These are phyloP conservation scores for Chondrosia reniformis DNA, from an alignment of 37 sponge, comb jelly and placozoan species.

Conservation along the genomic window DNA sequence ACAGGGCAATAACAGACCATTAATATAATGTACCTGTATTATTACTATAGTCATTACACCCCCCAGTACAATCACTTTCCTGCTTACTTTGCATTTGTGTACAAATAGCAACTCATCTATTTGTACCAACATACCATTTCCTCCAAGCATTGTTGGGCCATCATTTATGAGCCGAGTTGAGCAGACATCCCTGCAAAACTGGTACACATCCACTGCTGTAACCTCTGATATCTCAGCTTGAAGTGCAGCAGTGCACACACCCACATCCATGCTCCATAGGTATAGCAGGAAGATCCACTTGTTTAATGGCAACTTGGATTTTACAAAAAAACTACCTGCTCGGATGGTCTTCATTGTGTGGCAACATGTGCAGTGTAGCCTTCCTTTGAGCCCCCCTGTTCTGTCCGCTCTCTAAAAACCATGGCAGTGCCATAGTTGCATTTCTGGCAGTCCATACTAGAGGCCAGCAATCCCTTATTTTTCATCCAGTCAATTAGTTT, in stretches of 20 bases:
- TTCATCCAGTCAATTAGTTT: constrained; percentile 1
- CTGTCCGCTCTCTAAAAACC: constrained; percentile 5
- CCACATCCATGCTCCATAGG: constrained; percentile 20
- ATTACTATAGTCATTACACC: too few species aligned
- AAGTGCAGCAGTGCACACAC: constrained; percentile 14
- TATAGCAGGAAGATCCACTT: constrained; percentile 17
- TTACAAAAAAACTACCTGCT: background rate
- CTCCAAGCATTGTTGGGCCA: constrained; percentile 9
- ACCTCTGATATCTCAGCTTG: constrained; percentile 5
- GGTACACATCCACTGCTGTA: constrained; percentile 15
- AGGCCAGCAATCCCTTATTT: constrained; percentile 2
- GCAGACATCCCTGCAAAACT: constrained; percentile 19
- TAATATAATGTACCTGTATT: background rate
- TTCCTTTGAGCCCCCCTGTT: constrained; percentile 19
- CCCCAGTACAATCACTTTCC: background rate
- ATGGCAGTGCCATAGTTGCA: constrained; percentile 7
- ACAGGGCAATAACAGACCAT: too few species aligned
- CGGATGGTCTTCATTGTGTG: constrained; percentile 9
- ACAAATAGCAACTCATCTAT: constrained; percentile 22
- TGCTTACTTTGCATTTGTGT: constrained; percentile 24
- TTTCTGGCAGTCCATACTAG: constrained; percentile 4
- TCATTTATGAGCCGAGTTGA: constrained; percentile 7
- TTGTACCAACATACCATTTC: constrained; percentile 8
- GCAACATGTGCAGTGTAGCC: constrained; percentile 4
- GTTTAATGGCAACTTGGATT: constrained; percentile 12